Evolutionary conservation across 1,140 invertebrate species (phyloP), one percentile per base, ranked within the genome.

Genomic region (Drosophila mauritiana): DNA sequence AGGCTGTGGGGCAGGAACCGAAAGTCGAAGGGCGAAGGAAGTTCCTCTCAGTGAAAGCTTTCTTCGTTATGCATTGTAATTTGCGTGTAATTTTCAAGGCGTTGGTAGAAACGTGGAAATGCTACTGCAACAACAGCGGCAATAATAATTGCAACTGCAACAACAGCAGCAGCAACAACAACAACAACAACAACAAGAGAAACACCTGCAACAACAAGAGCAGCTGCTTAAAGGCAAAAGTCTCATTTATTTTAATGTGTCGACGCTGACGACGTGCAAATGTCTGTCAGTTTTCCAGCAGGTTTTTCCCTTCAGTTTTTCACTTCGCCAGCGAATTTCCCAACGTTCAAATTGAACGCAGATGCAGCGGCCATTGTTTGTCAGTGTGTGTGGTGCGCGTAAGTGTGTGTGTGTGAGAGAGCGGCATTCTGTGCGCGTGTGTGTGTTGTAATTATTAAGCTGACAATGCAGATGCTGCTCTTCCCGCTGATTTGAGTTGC

Each of bases 181-280:
- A 55, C 43, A 22, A 3, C 43, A 22, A 3, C 43, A 20, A 11
- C 51, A 72, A 40, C 54, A 68, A 42, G 36, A 37, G 42, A 56
- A 69, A 67, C 70, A 45, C 3, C 20, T 4, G 7, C 46, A 31
- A 27, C 45, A 68, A 40, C 52, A 68, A 40, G 37, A 36, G 52
- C 64, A 69, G 76, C 70, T 82, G 69, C 83, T 88, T 76, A 80
- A 88, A 78, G 72, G 83, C 75, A 76, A 78, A 83, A 88, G 76
- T 83, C 83, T 88, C 83, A 88, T 88, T 88, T 88, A 88, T 88
- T 89, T 88, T 88, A 88, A 88, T 88, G 83, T 76, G 84, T 80
- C 84, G 84, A 73, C 79, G 67, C 83, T 86, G 83, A 86, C 83
- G 83, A 86, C 79, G 83, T 88, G 83, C 84, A 83, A 88, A 88